phyloP scores from a whole-genome alignment of 2,113 vertebrate species.

The Muntiacus muntjak region DNA sequence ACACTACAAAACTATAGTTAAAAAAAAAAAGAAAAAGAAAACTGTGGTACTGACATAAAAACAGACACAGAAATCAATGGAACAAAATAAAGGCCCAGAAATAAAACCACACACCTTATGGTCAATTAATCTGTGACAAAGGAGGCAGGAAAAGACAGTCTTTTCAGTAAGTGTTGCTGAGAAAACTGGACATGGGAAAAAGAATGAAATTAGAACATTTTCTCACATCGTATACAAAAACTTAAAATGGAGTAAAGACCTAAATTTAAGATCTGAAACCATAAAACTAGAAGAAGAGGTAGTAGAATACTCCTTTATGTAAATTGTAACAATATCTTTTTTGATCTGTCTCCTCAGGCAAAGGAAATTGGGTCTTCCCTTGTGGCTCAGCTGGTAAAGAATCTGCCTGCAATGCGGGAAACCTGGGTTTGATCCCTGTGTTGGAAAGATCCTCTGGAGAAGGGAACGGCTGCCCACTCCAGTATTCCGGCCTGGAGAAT shows the following conservation, averaged over 20 bases:
- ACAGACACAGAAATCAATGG: background rate
- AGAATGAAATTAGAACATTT: background rate
- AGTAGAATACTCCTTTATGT: background rate
- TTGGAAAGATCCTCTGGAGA: background rate
- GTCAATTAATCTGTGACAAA: background rate
- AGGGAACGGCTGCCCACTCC: background rate
- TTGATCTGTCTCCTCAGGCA: background rate
- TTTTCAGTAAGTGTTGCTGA: background rate
- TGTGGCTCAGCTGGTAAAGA: background rate
- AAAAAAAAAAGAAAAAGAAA: background rate
- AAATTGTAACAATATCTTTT: background rate
- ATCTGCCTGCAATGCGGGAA: background rate
- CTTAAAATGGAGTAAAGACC: background rate
- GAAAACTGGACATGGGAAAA: background rate
- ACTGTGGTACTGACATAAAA: background rate
- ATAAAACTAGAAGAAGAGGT: background rate
- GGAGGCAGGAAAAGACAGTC: background rate
- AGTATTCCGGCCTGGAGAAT: background rate
- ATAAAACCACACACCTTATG: background rate
- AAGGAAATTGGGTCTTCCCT: background rate
- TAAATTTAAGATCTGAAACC: background rate
- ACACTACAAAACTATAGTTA: background rate
- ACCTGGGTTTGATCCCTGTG: background rate
- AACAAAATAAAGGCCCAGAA: background rate
- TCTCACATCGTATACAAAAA: background rate